A percentile compares a stretch with the other conserved stretches of the same genome.
These are phyloP conservation scores for Hyperoplus lanceolatus DNA, from an alignment of 2,797 vertebrate species.

Conservation along the genomic window DNA sequence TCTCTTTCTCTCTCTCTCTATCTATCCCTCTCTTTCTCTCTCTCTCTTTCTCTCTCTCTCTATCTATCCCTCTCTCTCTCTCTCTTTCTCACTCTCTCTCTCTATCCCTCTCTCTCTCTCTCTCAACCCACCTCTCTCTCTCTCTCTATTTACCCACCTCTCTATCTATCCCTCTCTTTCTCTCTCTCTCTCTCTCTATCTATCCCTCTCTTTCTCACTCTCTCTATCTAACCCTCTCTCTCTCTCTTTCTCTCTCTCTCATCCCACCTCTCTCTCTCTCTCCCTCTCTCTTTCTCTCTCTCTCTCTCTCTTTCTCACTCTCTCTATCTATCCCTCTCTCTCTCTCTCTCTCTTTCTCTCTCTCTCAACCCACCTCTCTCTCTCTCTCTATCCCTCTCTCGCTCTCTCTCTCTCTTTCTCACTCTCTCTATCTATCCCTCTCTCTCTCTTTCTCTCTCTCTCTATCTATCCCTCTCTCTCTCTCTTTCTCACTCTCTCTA, in stretches of 20 bases:
- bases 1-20: too few species aligned
- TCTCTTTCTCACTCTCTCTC: too few species aligned
- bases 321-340: not conserved
- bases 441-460: too few species aligned
- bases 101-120: conserved; percentile 1
- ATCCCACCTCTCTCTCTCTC: not conserved
- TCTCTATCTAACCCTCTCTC: too few species aligned
- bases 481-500: too few species aligned
- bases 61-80: too few species aligned
- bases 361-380: too few species aligned
- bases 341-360: not conserved
- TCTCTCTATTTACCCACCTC: too few species aligned
- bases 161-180: not conserved
- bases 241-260: too few species aligned
- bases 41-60: too few species aligned
- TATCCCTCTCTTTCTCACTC: too few species aligned
- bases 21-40: too few species aligned
- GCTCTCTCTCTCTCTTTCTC: not conserved
- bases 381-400: not conserved
- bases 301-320: not conserved
- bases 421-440: not conserved
- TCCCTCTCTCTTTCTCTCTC: not conserved
- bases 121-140: not conserved
- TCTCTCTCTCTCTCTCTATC: not conserved
- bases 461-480: not conserved